Base-by-base conservation (phyloP, 2,888 invertebrate species). In the Drosophila nr. perissopoda region DNA sequence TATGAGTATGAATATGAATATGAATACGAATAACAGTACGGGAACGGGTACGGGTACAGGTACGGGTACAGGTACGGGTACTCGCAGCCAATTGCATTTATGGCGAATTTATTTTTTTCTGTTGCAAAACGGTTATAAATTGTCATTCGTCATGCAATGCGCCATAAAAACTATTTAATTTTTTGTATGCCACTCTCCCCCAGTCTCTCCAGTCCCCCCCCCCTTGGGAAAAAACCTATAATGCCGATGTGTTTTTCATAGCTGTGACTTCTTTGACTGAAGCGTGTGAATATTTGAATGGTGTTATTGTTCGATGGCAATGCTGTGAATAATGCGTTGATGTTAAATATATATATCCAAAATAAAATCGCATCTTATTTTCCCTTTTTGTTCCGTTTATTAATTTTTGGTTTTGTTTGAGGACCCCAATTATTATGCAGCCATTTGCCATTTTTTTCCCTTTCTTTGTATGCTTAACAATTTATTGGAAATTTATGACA, bases 71-170 rank as follows among this genome's bases (percentile, higher is more conserved):
- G 40, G 18, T 36, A 1, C 31, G 29, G 58, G 57, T 59, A 33
- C 25, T 29, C 49, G 61, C 59, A 58, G 67, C 48, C 42, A 57
- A 45, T 57, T 70, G 49, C 59, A 56, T 71, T 45, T 29, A 52
- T 57, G 34, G 3, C n/a, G 25, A 34, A 57, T 60, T 42, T 16
- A 7, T 11, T n/a, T 42, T 40, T 34, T 61, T 65, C 62, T 61
- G 29, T 38, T 40, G 36, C 21, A 88, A 90, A 86, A 90, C 87
- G 77, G 71, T 75, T 82, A 79, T 82, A 91, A 86, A 80, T 82
- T 80, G 82, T 85, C 87, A 90, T 81, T 89, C 78, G 83, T 85
- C 91, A 89, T 81, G 87, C 83, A 56, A 76, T 60, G 73, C 45
- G 62, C 18, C 45, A 45, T 34, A 53, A 64, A 66, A 33, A 38